Evolutionary conservation across 2,113 vertebrate genomes (phyloP), one percentile per base, ranked within the genome.

Genomic region (Dunckerocampus dactyliophorus): DNA sequence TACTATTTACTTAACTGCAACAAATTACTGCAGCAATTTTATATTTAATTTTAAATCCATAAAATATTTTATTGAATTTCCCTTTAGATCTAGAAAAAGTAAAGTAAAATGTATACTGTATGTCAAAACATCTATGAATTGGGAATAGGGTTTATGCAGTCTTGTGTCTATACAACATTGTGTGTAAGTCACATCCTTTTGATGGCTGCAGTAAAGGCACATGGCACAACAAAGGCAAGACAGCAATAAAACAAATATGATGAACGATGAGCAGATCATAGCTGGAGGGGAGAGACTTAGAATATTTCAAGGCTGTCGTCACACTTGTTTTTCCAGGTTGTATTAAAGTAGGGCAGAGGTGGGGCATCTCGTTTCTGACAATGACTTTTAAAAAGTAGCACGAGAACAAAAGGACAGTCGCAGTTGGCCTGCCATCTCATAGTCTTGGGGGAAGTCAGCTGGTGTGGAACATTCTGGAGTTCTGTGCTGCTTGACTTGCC

Each of bases 361-460:
- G 34, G 34, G 34, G 54, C 34, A 57, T 58, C 58, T 39, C 10
- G 49, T 52, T 43, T 70, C 61, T 75, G 60, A 75, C 59, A 69
- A 70, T 54, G 47, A 65, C 58, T 62, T 63, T 65, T 66, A 74
- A 43, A 73, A 74, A 69, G 53, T 28, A 76, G 53, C 71, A 51
- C 47, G 72, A 59, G 73, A 65, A 75, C 75, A 83, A 71, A 65
- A 59, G 58, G 49, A 49, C 64, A 69, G 62, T 28, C 24, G 2
- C 63, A 67, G 77, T 69, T 80, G 64, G 67, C 47, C 58, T 76
- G 59, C 61, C 73, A 66, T 73, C 64, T n/a, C 56, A 61, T 67
- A 71, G 72, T 80, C n/a, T n/a, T n/a, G n/a, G n/a, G n/a, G 24
- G 50, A 43, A 28, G 20, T 31, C 15, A 66, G 59, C 3, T 24